Percentiles rank a stretch among this genome's conserved stretches.
phyloP scores from a whole-genome alignment of 2,888 invertebrate genomes.

The Agonum fuliginosum region DNA sequence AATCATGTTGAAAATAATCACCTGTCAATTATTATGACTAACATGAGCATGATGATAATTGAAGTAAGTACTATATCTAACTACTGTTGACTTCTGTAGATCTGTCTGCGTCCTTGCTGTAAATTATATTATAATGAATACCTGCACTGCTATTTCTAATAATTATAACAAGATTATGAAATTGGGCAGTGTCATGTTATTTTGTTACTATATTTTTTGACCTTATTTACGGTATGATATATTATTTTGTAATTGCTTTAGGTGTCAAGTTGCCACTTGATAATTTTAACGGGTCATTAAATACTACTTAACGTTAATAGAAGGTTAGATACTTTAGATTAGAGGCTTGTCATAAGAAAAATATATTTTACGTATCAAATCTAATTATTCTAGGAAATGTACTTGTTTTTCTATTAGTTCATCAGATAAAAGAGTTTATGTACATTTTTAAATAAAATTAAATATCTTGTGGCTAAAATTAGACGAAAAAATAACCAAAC shows the following conservation, averaged over 20 bases:
- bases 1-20: conserved; percentile 7
- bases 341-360: background rate
- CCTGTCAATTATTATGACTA: background rate
- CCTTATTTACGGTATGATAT: conserved; percentile 9
- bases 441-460: conserved; percentile 5
- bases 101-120: conserved; percentile 19
- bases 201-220: background rate
- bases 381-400: background rate
- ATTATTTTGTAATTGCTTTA: conserved; percentile 8
- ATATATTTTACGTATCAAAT: background rate
- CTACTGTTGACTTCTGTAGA: background rate
- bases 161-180: conserved; percentile 13
- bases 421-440: background rate
- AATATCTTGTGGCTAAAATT: too few species aligned
- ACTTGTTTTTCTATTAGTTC: background rate
- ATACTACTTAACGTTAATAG: background rate
- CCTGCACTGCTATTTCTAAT: background rate
- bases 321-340: conserved; percentile 4
- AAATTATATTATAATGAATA: conserved; percentile 5
- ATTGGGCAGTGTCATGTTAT: conserved; percentile 1
- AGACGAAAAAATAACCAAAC: background rate
- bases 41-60: background rate
- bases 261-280: background rate
- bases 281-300: conserved; percentile 13
- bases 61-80: background rate